Evolutionary conservation across 2,113 vertebrate genomes (phyloP).

Genomic region (Mixornis gularis): DNA sequence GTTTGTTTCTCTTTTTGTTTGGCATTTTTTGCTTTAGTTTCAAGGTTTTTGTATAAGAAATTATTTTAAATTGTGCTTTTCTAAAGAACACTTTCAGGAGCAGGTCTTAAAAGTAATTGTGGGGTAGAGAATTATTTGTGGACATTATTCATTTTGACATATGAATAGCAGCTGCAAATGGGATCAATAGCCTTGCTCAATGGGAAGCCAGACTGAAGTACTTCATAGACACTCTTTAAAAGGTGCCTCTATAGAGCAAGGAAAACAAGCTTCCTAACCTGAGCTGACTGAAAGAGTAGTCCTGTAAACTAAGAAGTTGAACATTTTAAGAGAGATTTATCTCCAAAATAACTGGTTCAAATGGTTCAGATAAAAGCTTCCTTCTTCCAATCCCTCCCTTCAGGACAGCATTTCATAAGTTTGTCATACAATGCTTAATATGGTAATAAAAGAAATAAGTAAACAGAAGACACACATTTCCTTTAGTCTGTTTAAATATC

Average conservation of each 20-base stretch:
- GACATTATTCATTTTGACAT: neutral
- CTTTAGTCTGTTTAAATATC: neutral
- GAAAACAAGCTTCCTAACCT: neutral
- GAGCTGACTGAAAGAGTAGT: neutral
- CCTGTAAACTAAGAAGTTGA: neutral
- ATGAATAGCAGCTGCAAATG: neutral
- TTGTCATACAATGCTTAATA: neutral
- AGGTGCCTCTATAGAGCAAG: neutral
- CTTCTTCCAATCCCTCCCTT: neutral
- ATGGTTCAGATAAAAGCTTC: neutral
- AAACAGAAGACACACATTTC: neutral
- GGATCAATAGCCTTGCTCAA: neutral
- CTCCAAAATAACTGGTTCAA: neutral
- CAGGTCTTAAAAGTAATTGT: neutral
- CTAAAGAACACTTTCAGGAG: neutral
- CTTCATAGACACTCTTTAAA: neutral
- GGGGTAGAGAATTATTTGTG: neutral
- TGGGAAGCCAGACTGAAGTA: neutral
- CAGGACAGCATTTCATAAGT: neutral
- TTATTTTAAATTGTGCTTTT: neutral
- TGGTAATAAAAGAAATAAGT: neutral
- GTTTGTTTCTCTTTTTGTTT: neutral
- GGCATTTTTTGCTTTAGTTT: neutral
- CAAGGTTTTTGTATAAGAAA: neutral
- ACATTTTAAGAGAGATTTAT: neutral